Base-by-base conservation (phyloP, 2,888 invertebrate species). In the Nymphalis polychloros region DNA sequence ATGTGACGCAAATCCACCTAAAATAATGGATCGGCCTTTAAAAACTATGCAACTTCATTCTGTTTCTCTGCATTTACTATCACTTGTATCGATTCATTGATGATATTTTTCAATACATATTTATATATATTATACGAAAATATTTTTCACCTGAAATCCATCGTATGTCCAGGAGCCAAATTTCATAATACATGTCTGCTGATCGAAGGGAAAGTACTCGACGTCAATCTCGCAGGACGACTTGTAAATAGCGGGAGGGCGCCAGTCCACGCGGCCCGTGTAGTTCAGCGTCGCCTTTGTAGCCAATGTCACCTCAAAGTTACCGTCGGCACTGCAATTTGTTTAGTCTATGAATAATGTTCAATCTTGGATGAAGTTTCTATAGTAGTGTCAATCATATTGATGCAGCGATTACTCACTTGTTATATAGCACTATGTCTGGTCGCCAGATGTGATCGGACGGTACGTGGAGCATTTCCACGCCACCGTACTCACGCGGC, bases 371-470 rank as follows among this genome's bases (percentile, higher is more conserved):
- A 3, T 7, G 8, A 49, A 1, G 49, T 3, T 6, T n/a, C n/a
- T 49, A 6, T 6, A n/a, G 0, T 10, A 17, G 2, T 4, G 8
- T 17, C n/a, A n/a, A 49, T 8, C 19, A 13, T 17, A 27, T 13
- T 17, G 16, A 27, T 27, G 20, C 17, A 31, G 35, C 19, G 35
- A 10, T 6, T 35, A 20, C 96, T 95, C 93, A 97, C 97, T 97
- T 97, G 93, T 98, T 98, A 92, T 98, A 98, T 75, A 98, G 95
- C 64, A 98, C 97, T 84, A 98, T 98, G 90, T 98, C 98, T 63
- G 98, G 98, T 76, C 97, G 95, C 98, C 98, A 98, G 84, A 98
- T 98, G 93, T 98, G 97, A 90, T 98, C 98, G 70, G 97, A 98
- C 76, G 98, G 98, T 76, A 98, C 98, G 90, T 98, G 98, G 69